These are phyloP conservation scores for Meloe dianella DNA, from an alignment of 2,888 invertebrate species.

Conservation along the genomic window DNA sequence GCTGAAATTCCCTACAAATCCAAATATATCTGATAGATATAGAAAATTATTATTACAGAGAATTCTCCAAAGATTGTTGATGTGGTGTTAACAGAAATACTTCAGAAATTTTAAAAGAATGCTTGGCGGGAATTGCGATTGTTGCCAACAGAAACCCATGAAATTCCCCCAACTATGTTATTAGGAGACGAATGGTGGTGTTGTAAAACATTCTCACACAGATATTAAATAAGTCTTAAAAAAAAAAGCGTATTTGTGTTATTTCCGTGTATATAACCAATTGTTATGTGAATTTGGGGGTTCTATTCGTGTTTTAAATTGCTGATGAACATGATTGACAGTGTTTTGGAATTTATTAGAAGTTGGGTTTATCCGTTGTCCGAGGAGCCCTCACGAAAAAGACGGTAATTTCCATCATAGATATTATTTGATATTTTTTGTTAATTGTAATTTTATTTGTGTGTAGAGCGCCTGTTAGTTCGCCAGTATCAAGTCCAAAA, in stretches of 20 bases:
- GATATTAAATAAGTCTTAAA: no score
- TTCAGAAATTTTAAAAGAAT: no score
- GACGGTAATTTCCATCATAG: slow-evolving; percentile 36
- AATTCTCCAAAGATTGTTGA: no score
- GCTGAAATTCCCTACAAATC: no score
- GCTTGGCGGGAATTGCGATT: neutral
- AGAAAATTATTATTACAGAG: no score
- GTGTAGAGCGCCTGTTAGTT: slow-evolving; percentile 33
- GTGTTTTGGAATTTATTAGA: slow-evolving; percentile 36
- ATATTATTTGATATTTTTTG: neutral
- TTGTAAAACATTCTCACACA: neutral
- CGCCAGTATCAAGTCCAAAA: slow-evolving; percentile 36
- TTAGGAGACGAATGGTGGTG: neutral
- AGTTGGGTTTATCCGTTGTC: slow-evolving; percentile 32
- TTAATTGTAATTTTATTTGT: slow-evolving; percentile 15
- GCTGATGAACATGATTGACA: slow-evolving; percentile 33
- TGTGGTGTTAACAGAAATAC: no score
- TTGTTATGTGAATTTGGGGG: neutral
- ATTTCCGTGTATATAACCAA: neutral
- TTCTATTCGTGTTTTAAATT: neutral
- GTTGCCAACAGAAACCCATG: neutral
- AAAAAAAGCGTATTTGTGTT: neutral
- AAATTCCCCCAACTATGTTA: neutral
- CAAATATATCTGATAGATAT: no score
- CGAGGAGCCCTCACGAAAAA: slow-evolving; percentile 34